phyloP scores from a whole-genome alignment of 1,140 invertebrate species.

The Vanessa atalanta region DNA sequence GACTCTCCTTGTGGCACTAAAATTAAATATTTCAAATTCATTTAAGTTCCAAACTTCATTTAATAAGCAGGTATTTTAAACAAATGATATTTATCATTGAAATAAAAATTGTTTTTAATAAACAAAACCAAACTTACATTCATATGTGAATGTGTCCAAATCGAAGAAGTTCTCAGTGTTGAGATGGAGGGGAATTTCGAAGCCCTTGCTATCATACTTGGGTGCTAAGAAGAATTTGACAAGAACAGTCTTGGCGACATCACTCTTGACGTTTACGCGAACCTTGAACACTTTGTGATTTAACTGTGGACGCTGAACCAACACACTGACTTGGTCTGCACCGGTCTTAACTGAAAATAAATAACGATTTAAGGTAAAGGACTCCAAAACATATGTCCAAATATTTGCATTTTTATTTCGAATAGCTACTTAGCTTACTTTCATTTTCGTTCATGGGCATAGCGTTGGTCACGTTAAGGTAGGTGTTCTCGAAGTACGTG shows the following conservation, averaged over 20 bases:
- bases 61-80: too few species aligned
- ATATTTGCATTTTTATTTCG: slow-evolving; percentile 4
- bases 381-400: neutral
- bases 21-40: slow-evolving; percentile 26
- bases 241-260: slow-evolving; percentile 59
- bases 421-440: slow-evolving; percentile 60
- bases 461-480: slow-evolving; percentile 81
- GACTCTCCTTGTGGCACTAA: slow-evolving; percentile 75
- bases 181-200: slow-evolving; percentile 76
- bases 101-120: neutral
- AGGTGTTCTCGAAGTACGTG: slow-evolving; percentile 83
- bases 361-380: neutral
- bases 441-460: slow-evolving; percentile 60
- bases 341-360: slow-evolving; percentile 46
- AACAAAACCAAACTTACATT: slow-evolving; percentile 46
- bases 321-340: slow-evolving; percentile 64
- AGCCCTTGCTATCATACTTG: slow-evolving; percentile 82
- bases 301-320: slow-evolving; percentile 79
- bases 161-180: slow-evolving; percentile 81
- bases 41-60: too few species aligned
- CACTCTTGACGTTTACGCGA: slow-evolving; percentile 59
- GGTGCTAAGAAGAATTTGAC: slow-evolving; percentile 87
- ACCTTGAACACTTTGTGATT: slow-evolving; percentile 86
- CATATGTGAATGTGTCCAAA: slow-evolving; percentile 77
- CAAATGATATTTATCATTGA: too few species aligned